These are phyloP conservation scores for Buathra laborator DNA, from an alignment of 2,888 invertebrate genomes.

Conservation along the genomic window DNA sequence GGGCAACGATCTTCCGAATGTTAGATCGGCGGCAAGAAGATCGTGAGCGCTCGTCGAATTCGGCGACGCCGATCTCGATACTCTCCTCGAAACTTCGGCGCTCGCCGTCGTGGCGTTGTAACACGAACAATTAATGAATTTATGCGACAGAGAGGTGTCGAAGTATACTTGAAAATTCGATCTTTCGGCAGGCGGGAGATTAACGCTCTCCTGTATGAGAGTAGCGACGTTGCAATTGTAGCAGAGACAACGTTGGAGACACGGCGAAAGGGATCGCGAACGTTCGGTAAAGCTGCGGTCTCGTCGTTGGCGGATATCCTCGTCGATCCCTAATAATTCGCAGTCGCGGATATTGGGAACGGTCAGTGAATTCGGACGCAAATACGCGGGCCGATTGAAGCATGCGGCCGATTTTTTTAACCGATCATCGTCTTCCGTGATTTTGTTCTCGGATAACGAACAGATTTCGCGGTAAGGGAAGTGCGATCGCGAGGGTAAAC, in stretches of 20 bases:
- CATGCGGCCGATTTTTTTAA: not conserved
- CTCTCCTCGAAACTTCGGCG: slow-evolving; percentile 34
- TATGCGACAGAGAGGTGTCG: slow-evolving; percentile 79
- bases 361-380: slow-evolving; percentile 16
- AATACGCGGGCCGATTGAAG: not conserved
- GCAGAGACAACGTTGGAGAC: slow-evolving; percentile 75
- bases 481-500: slow-evolving; percentile 22
- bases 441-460: not conserved
- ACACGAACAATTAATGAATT: slow-evolving; percentile 79
- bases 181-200: slow-evolving; percentile 79
- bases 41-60: slow-evolving; percentile 1
- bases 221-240: slow-evolving; percentile 82
- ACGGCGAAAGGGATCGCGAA: slow-evolving; percentile 78
- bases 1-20: not conserved
- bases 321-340: not conserved
- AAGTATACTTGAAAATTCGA: slow-evolving; percentile 79
- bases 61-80: slow-evolving; percentile 54
- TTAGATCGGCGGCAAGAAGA: not conserved
- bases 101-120: slow-evolving; percentile 67
- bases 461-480: slow-evolving; percentile 1
- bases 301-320: not conserved
- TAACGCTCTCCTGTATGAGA: slow-evolving; percentile 78
- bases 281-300: slow-evolving; percentile 66
- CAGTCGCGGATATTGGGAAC: not conserved
- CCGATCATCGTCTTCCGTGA: not conserved